Evolutionary conservation across 30 jellyfish, hydroid and myxozoan species (phyloP).

Genomic region (Cassiopea andromeda): DNA sequence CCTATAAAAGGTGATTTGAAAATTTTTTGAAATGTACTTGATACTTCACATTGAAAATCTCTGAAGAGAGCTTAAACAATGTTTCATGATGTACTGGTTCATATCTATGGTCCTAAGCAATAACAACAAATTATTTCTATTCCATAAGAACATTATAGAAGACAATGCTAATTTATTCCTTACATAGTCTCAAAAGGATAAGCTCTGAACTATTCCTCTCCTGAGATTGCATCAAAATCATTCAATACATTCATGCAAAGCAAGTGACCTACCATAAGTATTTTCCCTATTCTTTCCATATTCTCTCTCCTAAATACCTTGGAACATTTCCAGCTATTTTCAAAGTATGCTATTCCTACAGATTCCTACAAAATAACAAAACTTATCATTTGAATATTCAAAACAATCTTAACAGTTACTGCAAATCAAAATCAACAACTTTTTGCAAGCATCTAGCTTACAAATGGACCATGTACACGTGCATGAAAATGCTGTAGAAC

Average conservation of each 20-base stretch:
- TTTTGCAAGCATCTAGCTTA: no score
- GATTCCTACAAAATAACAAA: slow-evolving; percentile 20
- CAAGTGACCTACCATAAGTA: slow-evolving; percentile 22
- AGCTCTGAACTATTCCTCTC: neutral
- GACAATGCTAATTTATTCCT: no score
- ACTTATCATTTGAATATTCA: neutral
- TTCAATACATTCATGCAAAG: neutral
- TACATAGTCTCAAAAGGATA: no score
- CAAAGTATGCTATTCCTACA: slow-evolving; percentile 20
- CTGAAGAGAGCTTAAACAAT: no score
- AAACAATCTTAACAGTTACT: neutral
- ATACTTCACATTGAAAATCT: neutral
- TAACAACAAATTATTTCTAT: no score
- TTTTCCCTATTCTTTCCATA: slow-evolving; percentile 12
- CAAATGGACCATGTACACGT: no score
- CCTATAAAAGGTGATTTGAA: slow-evolving; percentile 30
- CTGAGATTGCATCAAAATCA: neutral
- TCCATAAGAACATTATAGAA: no score
- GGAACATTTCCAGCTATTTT: slow-evolving; percentile 28
- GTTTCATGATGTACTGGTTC: no score
- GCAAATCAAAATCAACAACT: neutral
- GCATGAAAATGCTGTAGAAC: no score
- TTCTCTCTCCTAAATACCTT: slow-evolving; percentile 34
- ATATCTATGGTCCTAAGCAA: no score
- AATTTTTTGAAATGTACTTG: neutral